phyloP scores from a whole-genome alignment of 2,797 vertebrate genomes.

The Anabacerthia variegaticeps region DNA sequence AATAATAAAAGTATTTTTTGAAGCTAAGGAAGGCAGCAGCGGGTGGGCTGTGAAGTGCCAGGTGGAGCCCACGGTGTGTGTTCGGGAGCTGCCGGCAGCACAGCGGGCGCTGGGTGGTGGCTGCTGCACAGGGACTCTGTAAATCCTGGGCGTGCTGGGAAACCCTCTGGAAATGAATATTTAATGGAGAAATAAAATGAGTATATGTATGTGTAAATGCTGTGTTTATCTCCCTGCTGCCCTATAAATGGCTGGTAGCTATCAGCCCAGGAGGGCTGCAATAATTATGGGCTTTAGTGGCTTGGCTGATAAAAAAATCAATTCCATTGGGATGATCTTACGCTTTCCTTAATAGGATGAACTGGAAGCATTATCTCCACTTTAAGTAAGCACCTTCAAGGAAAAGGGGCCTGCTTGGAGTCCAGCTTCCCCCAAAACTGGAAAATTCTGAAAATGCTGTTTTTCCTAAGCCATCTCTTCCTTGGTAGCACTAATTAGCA shows the following conservation, averaged over 20 bases:
- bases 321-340: neutral
- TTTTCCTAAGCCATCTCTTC: neutral
- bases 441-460: neutral
- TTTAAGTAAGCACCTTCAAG: neutral
- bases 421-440: neutral
- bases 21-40: neutral
- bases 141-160: neutral
- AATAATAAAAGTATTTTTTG: neutral
- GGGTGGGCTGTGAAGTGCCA: neutral
- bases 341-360: neutral
- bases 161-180: slow-evolving; percentile 28
- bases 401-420: neutral
- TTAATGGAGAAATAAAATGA: slow-evolving; percentile 18
- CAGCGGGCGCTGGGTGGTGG: fast-evolving
- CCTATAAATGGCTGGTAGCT: slow-evolving; percentile 2
- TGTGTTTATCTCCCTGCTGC: slow-evolving; percentile 21
- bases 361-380: fast-evolving
- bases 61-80: fast-evolving
- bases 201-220: neutral
- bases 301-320: neutral
- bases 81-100: neutral
- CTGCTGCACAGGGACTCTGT: neutral
- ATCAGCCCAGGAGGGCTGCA: slow-evolving; percentile 2
- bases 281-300: neutral
- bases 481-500: fast-evolving